Conservation (phyloP, 2,797 vertebrate species). For the Crocidura indochinensis region DNA sequence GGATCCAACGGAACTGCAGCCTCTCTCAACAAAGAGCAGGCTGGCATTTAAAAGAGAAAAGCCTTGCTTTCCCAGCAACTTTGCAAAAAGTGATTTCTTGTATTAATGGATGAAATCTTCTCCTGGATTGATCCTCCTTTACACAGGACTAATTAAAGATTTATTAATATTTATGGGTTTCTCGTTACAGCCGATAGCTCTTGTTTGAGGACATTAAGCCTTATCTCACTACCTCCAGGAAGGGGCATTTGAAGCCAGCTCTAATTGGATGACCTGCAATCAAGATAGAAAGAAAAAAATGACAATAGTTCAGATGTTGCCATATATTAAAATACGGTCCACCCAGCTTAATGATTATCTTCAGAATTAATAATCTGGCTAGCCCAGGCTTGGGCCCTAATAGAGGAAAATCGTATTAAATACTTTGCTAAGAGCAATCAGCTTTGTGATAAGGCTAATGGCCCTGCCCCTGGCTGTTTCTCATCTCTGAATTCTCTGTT, state of each 20-base stretch:
- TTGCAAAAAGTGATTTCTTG: conserved; percentile 59
- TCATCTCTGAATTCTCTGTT: conserved; percentile 56
- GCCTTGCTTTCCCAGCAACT: conserved; percentile 64
- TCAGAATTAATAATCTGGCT: conserved; percentile 84
- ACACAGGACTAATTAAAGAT: conserved; percentile 89
- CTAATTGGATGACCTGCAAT: conserved; percentile 82
- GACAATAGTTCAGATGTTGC: conserved; percentile 72
- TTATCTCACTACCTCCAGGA: conserved; percentile 87
- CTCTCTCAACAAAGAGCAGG: conserved; percentile 62
- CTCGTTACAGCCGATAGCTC: conserved; percentile 86
- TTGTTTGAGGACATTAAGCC: conserved; percentile 87
- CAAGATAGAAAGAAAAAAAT: conserved; percentile 79
- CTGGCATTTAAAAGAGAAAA: conserved; percentile 52
- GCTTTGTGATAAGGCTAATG: conserved; percentile 82
- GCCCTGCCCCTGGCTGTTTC: conserved; percentile 70
- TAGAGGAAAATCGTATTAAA: conserved; percentile 85
- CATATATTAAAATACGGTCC: conserved; percentile 75
- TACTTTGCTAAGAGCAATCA: conserved; percentile 85
- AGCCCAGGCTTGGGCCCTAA: conserved; percentile 81
- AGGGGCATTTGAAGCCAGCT: conserved; percentile 83
- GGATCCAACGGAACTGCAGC: background rate
- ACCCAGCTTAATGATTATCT: conserved; percentile 78
- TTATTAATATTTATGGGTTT: conserved; percentile 90
- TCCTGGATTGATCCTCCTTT: conserved; percentile 84
- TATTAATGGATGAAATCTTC: conserved; percentile 78